Conservation (phyloP, 2,113 vertebrate species). For the Halcyon senegalensis region DNA sequence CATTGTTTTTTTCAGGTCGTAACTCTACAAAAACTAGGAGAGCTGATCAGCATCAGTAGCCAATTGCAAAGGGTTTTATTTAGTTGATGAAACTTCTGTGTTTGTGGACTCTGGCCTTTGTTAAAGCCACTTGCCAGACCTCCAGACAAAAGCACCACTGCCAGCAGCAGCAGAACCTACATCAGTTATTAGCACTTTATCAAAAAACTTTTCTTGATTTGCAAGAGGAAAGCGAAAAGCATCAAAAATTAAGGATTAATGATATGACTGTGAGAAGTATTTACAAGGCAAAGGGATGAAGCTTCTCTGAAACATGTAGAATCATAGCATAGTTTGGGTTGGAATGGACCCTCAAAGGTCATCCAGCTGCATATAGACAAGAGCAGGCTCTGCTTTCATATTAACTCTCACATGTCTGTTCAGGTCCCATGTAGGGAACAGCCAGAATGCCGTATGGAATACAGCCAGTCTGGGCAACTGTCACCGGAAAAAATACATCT, state of each 20-base stretch:
- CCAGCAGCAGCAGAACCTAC: background rate
- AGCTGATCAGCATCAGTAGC: background rate
- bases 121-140: background rate
- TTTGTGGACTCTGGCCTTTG: background rate
- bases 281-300: background rate
- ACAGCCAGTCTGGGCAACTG: constrained; percentile 79
- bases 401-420: constrained; percentile 29
- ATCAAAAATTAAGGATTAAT: background rate
- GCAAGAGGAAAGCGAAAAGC: background rate
- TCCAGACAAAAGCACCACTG: background rate
- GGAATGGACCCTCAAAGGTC: no score
- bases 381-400: background rate
- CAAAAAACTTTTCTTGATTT: background rate
- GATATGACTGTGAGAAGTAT: background rate
- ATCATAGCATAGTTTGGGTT: no score
- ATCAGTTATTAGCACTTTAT: background rate
- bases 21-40: background rate
- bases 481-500: constrained; percentile 78
- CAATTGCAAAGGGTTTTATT: background rate
- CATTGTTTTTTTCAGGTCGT: background rate
- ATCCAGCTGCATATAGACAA: background rate
- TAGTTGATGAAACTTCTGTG: background rate
- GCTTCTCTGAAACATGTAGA: background rate
- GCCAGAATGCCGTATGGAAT: constrained; percentile 86
- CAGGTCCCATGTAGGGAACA: constrained; percentile 87